Conservation (phyloP, 2,797 vertebrate species). For the Dipus sagitta region DNA sequence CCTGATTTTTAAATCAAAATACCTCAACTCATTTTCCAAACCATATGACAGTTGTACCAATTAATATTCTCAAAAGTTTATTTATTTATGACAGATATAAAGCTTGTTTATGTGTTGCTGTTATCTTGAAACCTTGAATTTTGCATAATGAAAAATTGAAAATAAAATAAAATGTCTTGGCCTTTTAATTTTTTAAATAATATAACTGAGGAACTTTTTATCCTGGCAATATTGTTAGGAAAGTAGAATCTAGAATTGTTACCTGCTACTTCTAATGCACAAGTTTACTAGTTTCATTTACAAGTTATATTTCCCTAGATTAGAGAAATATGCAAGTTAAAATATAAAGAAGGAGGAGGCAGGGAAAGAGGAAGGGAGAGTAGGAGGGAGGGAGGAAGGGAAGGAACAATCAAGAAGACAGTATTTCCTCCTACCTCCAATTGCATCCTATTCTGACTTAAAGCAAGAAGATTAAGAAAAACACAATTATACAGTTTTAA, state of each 20-base stretch:
- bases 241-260: neutral
- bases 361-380: neutral
- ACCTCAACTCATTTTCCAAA: neutral
- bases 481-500: neutral
- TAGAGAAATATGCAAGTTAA: neutral
- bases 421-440: neutral
- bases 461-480: neutral
- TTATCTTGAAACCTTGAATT: neutral
- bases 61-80: conserved; percentile 14
- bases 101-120: neutral
- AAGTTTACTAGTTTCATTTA: conserved; percentile 9
- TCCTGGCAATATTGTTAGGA: neutral
- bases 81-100: neutral
- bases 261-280: neutral
- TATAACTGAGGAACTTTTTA: neutral
- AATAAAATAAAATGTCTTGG: neutral
- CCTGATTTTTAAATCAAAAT: conserved; percentile 26
- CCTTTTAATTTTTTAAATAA: neutral
- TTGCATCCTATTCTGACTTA: neutral
- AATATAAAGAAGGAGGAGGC: neutral
- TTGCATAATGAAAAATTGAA: neutral
- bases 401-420: neutral
- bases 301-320: neutral
- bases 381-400: no score
- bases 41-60: neutral